Evolutionary conservation across 92 coral and sea anemone species (phyloP), one percentile per base, ranked within the genome.

Genomic region (Heteractis magnifica): DNA sequence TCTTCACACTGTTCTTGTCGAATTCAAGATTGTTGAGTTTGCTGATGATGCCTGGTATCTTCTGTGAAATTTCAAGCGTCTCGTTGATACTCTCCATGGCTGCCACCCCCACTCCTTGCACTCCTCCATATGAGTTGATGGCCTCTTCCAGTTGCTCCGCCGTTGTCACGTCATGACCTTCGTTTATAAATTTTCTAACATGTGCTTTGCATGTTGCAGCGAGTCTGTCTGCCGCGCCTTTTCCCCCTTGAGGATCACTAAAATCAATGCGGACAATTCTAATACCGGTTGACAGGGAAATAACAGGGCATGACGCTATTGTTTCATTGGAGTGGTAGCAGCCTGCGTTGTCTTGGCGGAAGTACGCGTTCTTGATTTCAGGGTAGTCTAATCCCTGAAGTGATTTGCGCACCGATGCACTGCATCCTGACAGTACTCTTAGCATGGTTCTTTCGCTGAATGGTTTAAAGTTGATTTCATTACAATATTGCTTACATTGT

Each of bases 11-110:
- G 56, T 78, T 81, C 2, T 6, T 77, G 51, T 68, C 56, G 51
- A 85, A 85, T 56, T 26, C 77, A 51, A 89, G 84, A 82, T 85
- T 89, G 83, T 85, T 85, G 5, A 88, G 83, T 68, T 85, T 80
- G 34, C 85, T 84, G n/a, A n/a, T 26, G 75, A 88, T 83, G 13
- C 80, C 83, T 7, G 84, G 83, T 51, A 83, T 77, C 72, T 83
- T 88, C 64, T 72, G 86, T 18, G 68, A 2, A 14, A 21, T 48
- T 71, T 83, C 86, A 10, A 4, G 81, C 26, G 52, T 56, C 48
- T 83, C 86, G 23, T 18, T 48, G 11, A 83, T 83, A 21, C 71
- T 72, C 21, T 84, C 87, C 74, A 84, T 52, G 14, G 56, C 9
- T 14, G 26, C 89, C 4, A 80, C 81, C 19, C 86, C 51, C 21